Evolutionary conservation across 2,113 vertebrate genomes (phyloP).

Genomic region (Rostratula benghalensis): DNA sequence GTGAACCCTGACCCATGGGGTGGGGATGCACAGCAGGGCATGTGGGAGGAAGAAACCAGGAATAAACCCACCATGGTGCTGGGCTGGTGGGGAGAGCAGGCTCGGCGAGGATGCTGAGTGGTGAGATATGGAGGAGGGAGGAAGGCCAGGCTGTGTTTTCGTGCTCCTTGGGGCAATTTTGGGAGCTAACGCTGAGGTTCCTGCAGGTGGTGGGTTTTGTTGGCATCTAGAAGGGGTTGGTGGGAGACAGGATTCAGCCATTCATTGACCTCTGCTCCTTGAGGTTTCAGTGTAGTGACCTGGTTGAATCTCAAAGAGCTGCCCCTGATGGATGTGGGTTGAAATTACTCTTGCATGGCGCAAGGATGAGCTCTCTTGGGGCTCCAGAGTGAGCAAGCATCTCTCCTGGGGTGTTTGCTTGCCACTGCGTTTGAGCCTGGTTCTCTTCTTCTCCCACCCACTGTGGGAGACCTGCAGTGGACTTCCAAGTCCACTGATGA

Average conservation of each 20-base stretch:
- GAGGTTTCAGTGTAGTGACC: background rate
- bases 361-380: background rate
- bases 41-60: background rate
- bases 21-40: background rate
- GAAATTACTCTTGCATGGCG: background rate
- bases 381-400: background rate
- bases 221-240: background rate
- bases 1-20: background rate
- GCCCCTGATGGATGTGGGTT: background rate
- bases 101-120: background rate
- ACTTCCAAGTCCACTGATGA: background rate
- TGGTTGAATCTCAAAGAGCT: background rate
- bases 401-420: accelerated
- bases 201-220: background rate
- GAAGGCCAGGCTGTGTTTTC: background rate
- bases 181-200: background rate
- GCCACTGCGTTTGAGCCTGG: accelerated
- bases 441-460: background rate
- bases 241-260: background rate
- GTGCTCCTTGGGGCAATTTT: background rate
- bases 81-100: background rate
- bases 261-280: slow-evolving; percentile 18
- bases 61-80: accelerated
- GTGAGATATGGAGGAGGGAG: background rate
- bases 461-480: too few species aligned